phyloP scores from a whole-genome alignment of 1,140 invertebrate species.

The Drosophila ficusphila region DNA sequence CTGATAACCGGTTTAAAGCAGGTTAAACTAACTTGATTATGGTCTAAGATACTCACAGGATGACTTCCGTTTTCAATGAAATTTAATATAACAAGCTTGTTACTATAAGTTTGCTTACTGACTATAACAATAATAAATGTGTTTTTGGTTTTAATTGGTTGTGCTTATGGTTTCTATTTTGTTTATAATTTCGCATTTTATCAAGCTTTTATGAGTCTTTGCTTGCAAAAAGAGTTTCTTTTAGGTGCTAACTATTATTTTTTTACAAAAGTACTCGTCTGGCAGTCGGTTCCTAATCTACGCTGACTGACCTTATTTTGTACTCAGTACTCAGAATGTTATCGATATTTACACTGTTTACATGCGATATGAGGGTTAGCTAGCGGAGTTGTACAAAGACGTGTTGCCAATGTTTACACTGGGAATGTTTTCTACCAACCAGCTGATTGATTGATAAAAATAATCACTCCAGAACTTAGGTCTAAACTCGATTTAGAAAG shows the following conservation, averaged over 20 bases:
- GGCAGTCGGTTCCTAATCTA: conserved; percentile 22
- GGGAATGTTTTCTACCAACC: conserved; percentile 10
- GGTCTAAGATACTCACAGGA: conserved; percentile 7
- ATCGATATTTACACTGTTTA: conserved; percentile 39
- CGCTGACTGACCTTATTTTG: conserved; percentile 29
- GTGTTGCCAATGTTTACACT: conserved; percentile 25
- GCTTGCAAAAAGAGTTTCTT: no score
- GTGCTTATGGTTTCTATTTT: no score
- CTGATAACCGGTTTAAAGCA: conserved; percentile 17
- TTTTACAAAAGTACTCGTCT: neutral
- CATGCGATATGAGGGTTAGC: conserved; percentile 22
- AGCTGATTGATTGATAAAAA: conserved; percentile 20
- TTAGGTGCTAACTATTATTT: neutral
- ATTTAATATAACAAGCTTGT: neutral
- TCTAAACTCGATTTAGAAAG: conserved; percentile 1
- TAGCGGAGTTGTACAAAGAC: conserved; percentile 3
- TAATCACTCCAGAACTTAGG: neutral
- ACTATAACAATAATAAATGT: neutral
- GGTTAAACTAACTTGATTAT: conserved; percentile 1
- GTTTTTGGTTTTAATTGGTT: no score
- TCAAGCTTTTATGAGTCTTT: no score
- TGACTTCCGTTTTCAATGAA: conserved; percentile 15
- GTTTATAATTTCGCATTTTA: neutral
- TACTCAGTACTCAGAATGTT: conserved; percentile 13
- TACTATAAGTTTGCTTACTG: neutral